Conservation (phyloP, 2,888 invertebrate genomes). For the Troglohyphantes excavatus region DNA sequence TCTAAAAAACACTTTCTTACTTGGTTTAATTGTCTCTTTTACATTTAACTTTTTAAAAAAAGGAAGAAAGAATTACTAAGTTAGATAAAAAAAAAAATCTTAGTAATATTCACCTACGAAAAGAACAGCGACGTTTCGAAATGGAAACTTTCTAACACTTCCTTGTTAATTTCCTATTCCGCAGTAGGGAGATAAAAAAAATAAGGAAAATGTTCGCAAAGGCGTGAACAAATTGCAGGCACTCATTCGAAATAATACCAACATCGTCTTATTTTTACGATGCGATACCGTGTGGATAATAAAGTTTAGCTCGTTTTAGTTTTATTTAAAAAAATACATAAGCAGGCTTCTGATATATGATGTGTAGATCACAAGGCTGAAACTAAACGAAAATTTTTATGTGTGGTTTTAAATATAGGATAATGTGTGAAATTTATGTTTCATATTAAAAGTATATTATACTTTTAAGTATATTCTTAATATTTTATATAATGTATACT, state of each 20-base stretch:
- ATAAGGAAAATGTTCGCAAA: background rate
- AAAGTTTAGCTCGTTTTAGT: too few species aligned
- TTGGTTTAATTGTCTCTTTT: background rate
- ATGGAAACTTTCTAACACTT: background rate
- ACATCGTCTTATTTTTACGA: background rate
- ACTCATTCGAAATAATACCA: slow-evolving; percentile 1
- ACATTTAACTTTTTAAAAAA: background rate
- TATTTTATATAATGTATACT: too few species aligned
- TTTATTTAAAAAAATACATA: too few species aligned
- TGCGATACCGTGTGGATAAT: background rate
- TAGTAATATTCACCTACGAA: background rate
- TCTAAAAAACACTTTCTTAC: background rate
- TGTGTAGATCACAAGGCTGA: too few species aligned
- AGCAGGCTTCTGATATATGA: too few species aligned
- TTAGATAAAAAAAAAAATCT: background rate
- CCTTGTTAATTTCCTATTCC: background rate
- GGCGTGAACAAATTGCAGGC: background rate
- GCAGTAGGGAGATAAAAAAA: background rate
- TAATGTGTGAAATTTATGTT: too few species aligned
- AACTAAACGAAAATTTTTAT: too few species aligned
- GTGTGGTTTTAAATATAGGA: too few species aligned
- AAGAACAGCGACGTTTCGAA: background rate
- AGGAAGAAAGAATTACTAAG: background rate
- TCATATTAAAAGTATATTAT: too few species aligned
- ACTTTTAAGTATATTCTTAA: too few species aligned